Evolutionary conservation across 2,113 vertebrate genomes (phyloP).

Genomic region (Erythrolamprus reginae): DNA sequence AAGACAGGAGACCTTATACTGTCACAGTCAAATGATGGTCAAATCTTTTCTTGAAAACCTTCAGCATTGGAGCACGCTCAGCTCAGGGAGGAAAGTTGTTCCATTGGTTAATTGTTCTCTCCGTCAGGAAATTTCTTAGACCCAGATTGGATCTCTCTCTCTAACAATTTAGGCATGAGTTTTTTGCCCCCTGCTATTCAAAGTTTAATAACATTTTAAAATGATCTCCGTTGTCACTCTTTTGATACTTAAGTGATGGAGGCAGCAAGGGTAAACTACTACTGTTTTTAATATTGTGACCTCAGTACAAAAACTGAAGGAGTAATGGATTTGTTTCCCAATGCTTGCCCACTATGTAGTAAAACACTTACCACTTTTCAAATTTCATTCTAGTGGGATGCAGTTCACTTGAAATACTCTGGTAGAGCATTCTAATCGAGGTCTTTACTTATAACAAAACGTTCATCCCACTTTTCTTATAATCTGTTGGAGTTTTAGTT

Average conservation of each 20-base stretch:
- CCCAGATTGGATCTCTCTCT: neutral
- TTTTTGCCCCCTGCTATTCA: neutral
- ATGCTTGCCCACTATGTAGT: neutral
- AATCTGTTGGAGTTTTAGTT: neutral
- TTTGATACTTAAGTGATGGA: neutral
- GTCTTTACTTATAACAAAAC: neutral
- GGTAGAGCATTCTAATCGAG: neutral
- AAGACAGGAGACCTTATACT: neutral
- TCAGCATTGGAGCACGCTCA: neutral
- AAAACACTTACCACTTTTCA: neutral
- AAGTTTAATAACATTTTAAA: neutral
- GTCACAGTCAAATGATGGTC: neutral
- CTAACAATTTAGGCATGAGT: neutral
- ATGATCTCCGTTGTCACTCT: neutral
- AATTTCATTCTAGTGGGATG: neutral
- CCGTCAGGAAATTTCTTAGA: neutral
- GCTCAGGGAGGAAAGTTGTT: neutral
- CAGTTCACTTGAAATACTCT: neutral
- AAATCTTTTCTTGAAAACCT: neutral
- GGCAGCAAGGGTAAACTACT: neutral
- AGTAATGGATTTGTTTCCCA: neutral
- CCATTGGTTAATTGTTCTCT: neutral
- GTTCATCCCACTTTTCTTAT: neutral
- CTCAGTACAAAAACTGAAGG: neutral
- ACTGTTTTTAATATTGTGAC: neutral